Conservation (phyloP, 2,888 invertebrate genomes). For the Drosophila conformis region DNA sequence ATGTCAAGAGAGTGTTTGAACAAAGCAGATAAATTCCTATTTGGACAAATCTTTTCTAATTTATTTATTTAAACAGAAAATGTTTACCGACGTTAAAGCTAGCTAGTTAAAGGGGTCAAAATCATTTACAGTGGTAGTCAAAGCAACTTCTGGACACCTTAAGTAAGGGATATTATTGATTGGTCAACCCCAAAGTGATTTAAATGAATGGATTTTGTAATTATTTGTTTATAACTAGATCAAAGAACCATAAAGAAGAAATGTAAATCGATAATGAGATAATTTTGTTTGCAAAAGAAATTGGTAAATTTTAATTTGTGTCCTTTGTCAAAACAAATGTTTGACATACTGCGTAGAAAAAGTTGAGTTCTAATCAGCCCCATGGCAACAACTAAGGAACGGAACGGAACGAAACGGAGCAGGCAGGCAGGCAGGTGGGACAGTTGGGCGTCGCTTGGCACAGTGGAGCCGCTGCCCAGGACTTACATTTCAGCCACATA, state of each 20-base stretch:
- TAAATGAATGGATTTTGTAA: not conserved
- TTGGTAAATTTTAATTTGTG: not conserved
- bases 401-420: constrained; percentile 19
- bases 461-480: constrained; percentile 71
- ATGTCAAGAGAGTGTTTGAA: not conserved
- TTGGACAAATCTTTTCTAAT: not conserved
- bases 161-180: not conserved
- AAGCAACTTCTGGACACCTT: not conserved
- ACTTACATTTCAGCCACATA: constrained; percentile 84
- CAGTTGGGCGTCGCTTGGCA: constrained; percentile 39
- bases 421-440: constrained; percentile 32
- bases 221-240: not conserved
- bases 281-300: not conserved
- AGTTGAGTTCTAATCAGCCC: constrained; percentile 20
- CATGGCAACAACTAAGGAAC: constrained; percentile 37
- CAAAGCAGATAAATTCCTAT: too few species aligned
- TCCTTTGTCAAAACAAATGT: not conserved
- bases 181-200: not conserved
- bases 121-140: not conserved
- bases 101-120: not conserved
- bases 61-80: too few species aligned
- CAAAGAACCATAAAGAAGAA: not conserved
- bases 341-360: not conserved
- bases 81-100: not conserved
- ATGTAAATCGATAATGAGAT: not conserved